Conservation (phyloP, 2,113 vertebrate species). For the Willisornis vidua region DNA sequence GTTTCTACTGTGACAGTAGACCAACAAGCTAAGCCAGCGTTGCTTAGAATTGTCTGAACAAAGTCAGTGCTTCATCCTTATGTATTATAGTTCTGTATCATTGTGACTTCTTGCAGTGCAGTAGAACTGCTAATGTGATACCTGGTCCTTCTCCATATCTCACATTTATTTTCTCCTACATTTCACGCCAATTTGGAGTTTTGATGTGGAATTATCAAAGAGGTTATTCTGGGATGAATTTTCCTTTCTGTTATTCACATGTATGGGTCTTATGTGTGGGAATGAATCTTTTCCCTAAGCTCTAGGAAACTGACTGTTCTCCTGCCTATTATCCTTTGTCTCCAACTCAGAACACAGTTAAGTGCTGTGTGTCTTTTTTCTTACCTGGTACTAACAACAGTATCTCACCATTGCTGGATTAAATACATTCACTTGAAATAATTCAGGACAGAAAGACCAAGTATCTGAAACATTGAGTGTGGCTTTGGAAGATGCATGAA, state of each 20-base stretch:
- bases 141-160: neutral
- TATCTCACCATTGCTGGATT: neutral
- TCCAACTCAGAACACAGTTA: neutral
- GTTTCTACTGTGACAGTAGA: neutral
- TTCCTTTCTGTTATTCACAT: neutral
- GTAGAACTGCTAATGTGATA: neutral
- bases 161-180: neutral
- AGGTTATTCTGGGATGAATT: neutral
- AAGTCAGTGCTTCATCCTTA: neutral
- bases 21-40: neutral
- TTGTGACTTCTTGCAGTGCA: neutral
- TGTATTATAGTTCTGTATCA: neutral
- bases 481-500: neutral
- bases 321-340: neutral
- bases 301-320: neutral
- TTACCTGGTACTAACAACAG: neutral
- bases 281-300: neutral
- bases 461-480: neutral
- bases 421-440: neutral
- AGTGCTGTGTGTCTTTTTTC: neutral
- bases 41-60: neutral
- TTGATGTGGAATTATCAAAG: neutral
- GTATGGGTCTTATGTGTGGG: neutral
- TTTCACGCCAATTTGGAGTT: neutral
- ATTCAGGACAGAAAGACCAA: neutral